Evolutionary conservation across 2,888 invertebrate genomes (phyloP), one percentile per base, ranked within the genome.

Genomic region (Rutpela maculata): DNA sequence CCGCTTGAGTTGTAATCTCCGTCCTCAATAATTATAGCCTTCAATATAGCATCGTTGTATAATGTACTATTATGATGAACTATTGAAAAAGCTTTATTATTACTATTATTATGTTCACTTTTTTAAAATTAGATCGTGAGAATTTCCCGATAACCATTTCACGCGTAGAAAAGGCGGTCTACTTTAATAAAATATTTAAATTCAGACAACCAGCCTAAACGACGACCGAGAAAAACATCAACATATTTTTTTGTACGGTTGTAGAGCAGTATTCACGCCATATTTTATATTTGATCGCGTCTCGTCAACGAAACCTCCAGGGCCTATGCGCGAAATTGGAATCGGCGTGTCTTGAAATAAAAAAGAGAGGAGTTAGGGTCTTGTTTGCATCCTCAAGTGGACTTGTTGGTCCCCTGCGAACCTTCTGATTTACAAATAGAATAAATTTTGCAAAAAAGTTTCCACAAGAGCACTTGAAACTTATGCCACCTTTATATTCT

Each of bases 251-350:
- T 69, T 57, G 56, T 57, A n/a, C 17, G 11, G 18, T 9, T 22
- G 26, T 31, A 17, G 35, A 43, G 70, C 43, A 65, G 78, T 80
- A 80, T 76, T 78, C 79, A 73, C 75, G 82, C 79, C 80, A 84
- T 85, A 85, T 85, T 85, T 85, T 84, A 84, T 81, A 84, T 85
- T 84, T 84, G 84, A 84, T 84, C 75, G 81, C 80, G 81, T 81
- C 81, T 84, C 82, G 84, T 82, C 85, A 85, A 84, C 81, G 75
- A 72, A 74, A 82, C 82, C 85, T 83, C 81, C 67, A 66, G 83
- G 83, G 83, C 81, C 82, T 81, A 81, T 78, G 79, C 72, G 77
- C 77, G 81, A 82, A 85, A 86, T 86, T 85, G 85, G 80, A 85
- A 78, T 80, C 81, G 71, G 79, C 75, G 78, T 79, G 80, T 82